Evolutionary conservation across 2,113 vertebrate species (phyloP).

Genomic region (Rhea pennata): DNA sequence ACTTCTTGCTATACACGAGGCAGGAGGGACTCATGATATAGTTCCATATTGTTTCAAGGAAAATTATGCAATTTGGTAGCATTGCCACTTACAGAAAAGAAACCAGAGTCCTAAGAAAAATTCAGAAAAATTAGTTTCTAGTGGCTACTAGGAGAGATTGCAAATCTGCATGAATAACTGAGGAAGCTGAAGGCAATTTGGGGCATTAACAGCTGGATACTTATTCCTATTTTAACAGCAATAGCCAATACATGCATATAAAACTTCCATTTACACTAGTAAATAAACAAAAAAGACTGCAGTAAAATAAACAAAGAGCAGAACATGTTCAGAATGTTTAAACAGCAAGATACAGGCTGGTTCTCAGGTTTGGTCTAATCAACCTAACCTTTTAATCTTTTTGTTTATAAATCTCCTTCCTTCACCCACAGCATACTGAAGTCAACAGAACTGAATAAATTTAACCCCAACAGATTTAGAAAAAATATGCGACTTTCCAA

Average conservation of each 20-base stretch:
- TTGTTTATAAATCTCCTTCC: not conserved
- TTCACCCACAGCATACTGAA: not conserved
- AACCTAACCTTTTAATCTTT: not conserved
- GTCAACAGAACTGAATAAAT: not conserved
- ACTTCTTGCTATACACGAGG: not conserved
- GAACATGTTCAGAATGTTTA: conserved; percentile 1
- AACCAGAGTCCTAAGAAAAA: not conserved
- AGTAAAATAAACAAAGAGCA: conserved; percentile 22
- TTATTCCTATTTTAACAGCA: not conserved
- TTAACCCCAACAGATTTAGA: not conserved
- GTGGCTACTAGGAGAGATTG: not conserved
- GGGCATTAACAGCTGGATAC: not conserved
- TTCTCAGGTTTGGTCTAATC: not conserved
- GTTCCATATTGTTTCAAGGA: not conserved
- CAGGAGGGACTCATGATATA: not conserved
- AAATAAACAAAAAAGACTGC: conserved; percentile 41
- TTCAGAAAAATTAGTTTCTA: not conserved
- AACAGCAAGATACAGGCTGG: conserved; percentile 12
- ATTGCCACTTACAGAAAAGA: not conserved
- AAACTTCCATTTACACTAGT: not conserved
- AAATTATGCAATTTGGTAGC: not conserved
- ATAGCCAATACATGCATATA: not conserved
- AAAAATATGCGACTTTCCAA: not conserved
- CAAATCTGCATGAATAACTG: not conserved
- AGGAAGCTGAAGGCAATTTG: not conserved